Percentiles rank a stretch among this genome's conserved stretches.
Evolutionary conservation across 1,140 invertebrate species (phyloP).

Genomic region (Achatina immaculata): DNA sequence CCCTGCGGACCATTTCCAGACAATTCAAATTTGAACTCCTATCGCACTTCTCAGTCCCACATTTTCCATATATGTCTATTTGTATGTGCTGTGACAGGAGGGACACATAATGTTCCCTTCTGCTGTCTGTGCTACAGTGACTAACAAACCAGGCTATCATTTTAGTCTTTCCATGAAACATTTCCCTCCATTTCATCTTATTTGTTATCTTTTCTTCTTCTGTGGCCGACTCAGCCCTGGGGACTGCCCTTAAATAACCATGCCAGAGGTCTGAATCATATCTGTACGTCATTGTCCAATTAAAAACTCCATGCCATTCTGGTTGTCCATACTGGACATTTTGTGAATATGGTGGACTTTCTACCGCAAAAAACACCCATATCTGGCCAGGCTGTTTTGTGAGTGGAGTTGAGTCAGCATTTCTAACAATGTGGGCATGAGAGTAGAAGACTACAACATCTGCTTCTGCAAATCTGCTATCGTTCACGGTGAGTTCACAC

Average conservation of each 20-base stretch:
- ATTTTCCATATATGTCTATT: conserved; percentile 79
- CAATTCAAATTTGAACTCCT: conserved; percentile 41
- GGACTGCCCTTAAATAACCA: conserved; percentile 41
- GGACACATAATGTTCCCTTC: conserved; percentile 74
- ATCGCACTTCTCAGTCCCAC: conserved; percentile 62
- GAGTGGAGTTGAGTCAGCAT: background rate
- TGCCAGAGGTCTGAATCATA: conserved; percentile 72
- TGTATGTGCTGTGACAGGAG: conserved; percentile 73
- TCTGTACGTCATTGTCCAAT: conserved; percentile 85
- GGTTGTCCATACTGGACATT: conserved; percentile 11
- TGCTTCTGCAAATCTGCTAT: background rate
- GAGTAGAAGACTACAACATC: conserved; percentile 36
- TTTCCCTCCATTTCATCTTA: conserved; percentile 7
- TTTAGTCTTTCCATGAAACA: conserved; percentile 42
- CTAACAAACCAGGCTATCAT: conserved; percentile 78
- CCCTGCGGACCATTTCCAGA: conserved; percentile 42
- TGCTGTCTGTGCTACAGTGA: conserved; percentile 75
- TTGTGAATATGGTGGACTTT: conserved; percentile 30
- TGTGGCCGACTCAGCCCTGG: background rate
- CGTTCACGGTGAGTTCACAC: conserved; percentile 30
- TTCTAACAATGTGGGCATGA: conserved; percentile 22
- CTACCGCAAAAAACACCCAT: conserved; percentile 48
- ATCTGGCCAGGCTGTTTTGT: conserved; percentile 27
- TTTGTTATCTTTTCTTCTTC: background rate
- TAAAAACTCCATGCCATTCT: conserved; percentile 72